Percentiles rank a stretch among this genome's conserved stretches.
phyloP scores from a whole-genome alignment of 2,113 vertebrate genomes.

The Enhydra lutris region DNA sequence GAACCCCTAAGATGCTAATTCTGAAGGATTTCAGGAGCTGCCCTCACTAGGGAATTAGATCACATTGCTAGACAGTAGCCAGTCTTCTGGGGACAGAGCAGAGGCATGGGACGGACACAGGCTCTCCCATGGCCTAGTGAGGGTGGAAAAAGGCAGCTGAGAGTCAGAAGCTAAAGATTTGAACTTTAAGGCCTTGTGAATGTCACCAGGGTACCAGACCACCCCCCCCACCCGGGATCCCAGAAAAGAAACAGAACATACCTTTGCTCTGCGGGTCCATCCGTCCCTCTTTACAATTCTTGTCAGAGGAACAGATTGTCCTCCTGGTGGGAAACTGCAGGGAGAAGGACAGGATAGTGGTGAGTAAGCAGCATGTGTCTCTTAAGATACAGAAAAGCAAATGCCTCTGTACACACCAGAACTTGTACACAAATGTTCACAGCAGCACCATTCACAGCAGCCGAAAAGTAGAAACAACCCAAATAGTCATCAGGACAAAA shows the following conservation, averaged over 20 bases:
- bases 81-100: background rate
- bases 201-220: background rate
- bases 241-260: constrained; percentile 62
- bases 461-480: background rate
- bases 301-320: constrained; percentile 80
- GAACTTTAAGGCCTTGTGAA: background rate
- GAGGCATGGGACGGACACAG: background rate
- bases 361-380: background rate
- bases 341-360: background rate
- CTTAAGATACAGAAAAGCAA: background rate
- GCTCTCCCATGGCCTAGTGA: background rate
- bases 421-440: background rate
- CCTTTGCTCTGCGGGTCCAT: constrained; percentile 84
- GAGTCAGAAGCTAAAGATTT: background rate
- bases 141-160: background rate
- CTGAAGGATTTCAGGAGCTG: background rate
- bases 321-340: constrained; percentile 72
- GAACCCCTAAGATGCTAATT: background rate
- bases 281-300: constrained; percentile 80
- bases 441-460: background rate
- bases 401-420: background rate
- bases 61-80: background rate
- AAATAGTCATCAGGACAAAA: background rate
- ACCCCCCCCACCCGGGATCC: background rate
- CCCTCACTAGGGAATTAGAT: background rate